Base-by-base conservation (phyloP, 2,113 vertebrate genomes). In the Limnothrissa miodon region DNA sequence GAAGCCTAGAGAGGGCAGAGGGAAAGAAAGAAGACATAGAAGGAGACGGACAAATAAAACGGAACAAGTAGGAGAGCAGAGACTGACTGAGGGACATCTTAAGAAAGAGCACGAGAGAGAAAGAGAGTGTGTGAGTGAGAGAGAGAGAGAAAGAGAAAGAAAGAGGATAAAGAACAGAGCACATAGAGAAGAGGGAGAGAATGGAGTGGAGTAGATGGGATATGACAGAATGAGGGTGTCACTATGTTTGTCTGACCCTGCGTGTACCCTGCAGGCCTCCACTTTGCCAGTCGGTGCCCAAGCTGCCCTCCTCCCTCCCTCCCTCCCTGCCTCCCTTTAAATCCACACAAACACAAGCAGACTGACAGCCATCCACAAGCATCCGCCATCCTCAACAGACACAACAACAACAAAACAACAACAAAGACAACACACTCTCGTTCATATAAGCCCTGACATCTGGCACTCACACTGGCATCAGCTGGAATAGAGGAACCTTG, bases 161-260 rank as follows among this genome's bases (percentile, higher is more conserved):
- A 53, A 4, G 48, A 56, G 5, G 51, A 23, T 33, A 80, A 53
- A 82, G 46, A 78, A 56, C 45, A 81, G 25, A 33, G 33, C 33
- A 36, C 29, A 36, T 25, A 66, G 59, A 0, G 59, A 36, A 23
- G 19, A 56, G 51, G 4, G 51, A 56, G 51, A 23, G 51, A 56
- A 19, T 23, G 74, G 39, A 44, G 44, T 36, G 82, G 86, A 70
- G 39, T 42, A 80, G 89, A 93, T 89, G 53, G 36, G 83, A 80
- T 62, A 86, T 89, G 92, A 93, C 92, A 92, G 87, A 92, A 88
- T 87, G 15, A 85, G 92, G 90, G 84, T 90, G 87, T 79, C 83
- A 81, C 29, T 87, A 83, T 39, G 80, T 83, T 82, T 84, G 45
- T 80, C 81, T 80, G 25, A 23, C 86, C 80, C 5, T 36, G 56